Percentiles rank a stretch among this genome's conserved stretches.
phyloP scores from a whole-genome alignment of 2,797 vertebrate species.

The Strix occidentalis region DNA sequence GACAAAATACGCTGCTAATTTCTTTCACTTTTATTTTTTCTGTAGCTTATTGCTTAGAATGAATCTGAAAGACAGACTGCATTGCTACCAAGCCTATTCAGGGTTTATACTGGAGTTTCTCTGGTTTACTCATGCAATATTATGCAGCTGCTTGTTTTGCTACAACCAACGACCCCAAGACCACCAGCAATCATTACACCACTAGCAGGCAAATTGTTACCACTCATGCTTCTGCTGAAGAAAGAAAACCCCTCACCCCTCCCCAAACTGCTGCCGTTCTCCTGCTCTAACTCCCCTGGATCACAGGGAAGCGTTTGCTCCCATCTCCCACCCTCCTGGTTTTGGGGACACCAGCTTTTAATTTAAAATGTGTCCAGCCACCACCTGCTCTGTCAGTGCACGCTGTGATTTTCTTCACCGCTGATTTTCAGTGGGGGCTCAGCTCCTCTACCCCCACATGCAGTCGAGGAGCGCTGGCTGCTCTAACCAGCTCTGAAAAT shows the following conservation, averaged over 20 bases:
- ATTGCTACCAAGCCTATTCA: neutral
- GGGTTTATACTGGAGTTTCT: neutral
- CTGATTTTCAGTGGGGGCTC: neutral
- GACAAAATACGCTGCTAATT: neutral
- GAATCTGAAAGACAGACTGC: neutral
- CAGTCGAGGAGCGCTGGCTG: rapidly evolving
- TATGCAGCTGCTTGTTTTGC: neutral
- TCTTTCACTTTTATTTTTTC: conserved; percentile 62
- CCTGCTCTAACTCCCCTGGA: neutral
- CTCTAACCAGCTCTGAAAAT: neutral
- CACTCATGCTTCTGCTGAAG: neutral
- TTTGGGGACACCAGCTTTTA: neutral
- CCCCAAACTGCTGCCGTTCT: neutral
- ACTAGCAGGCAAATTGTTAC: neutral
- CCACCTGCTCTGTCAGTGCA: neutral
- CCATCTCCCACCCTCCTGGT: neutral
- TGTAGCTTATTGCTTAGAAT: neutral
- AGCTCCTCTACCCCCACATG: neutral
- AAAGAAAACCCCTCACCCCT: neutral
- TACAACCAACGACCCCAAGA: neutral
- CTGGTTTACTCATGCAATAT: neutral
- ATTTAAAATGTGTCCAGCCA: neutral
- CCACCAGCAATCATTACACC: neutral
- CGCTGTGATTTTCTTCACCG: neutral
- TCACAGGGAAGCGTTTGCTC: neutral